Conservation (phyloP, 2,888 invertebrate species). For the Anthophora plumipes region DNA sequence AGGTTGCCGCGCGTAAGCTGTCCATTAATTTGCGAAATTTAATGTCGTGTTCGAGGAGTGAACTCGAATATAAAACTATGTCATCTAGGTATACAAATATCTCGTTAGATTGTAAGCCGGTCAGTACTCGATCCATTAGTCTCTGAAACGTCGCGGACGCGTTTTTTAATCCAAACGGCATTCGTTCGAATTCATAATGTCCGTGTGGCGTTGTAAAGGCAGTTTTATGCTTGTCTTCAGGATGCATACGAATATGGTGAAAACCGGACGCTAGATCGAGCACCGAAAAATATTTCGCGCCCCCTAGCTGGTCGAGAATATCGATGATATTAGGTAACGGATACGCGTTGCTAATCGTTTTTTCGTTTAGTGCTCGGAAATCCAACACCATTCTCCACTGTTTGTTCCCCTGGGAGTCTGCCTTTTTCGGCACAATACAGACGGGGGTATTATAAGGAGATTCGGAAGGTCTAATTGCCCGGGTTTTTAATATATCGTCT, state of each 20-base stretch:
- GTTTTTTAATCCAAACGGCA: not conserved
- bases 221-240: not conserved
- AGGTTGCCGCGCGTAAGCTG: fast-evolving
- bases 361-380: not conserved
- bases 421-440: no score
- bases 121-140: not conserved
- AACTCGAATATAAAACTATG: not conserved
- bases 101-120: not conserved
- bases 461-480: no score
- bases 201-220: not conserved
- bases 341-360: not conserved
- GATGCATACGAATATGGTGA: not conserved
- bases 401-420: no score
- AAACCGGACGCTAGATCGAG: not conserved
- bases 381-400: no score
- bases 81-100: not conserved
- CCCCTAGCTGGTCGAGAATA: not conserved
- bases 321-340: not conserved
- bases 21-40: not conserved
- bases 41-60: not conserved
- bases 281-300: not conserved
- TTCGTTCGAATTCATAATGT: not conserved
- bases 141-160: not conserved
- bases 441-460: no score
- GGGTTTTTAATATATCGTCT: no score